These are phyloP conservation scores for Kryptopterus vitreolus DNA, from an alignment of 2,797 vertebrate species.

Conservation along the genomic window DNA sequence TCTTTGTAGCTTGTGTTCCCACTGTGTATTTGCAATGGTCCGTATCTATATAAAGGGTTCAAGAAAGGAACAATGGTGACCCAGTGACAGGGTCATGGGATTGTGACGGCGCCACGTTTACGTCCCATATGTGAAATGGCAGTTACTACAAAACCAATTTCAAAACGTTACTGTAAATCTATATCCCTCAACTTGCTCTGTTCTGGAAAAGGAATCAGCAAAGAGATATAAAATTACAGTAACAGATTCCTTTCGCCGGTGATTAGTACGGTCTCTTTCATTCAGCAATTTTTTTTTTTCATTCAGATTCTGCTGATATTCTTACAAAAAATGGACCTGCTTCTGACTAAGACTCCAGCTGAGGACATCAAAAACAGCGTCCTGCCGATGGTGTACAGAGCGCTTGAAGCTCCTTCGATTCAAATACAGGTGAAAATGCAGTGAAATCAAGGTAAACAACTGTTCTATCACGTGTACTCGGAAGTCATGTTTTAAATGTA, in stretches of 20 bases:
- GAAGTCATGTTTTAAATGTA: not conserved
- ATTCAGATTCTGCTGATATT: conserved; percentile 95
- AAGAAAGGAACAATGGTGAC: no score
- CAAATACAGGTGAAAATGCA: conserved; percentile 89
- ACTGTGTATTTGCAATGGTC: no score
- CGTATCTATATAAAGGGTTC: no score
- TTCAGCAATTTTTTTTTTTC: not conserved
- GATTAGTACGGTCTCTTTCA: not conserved
- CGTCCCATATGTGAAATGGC: not conserved
- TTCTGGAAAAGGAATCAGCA: not conserved
- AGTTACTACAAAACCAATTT: not conserved
- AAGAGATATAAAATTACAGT: no score
- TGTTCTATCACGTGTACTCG: not conserved
- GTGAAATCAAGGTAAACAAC: not conserved
- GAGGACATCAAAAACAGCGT: conserved; percentile 96
- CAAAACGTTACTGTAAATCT: not conserved
- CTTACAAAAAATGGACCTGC: conserved; percentile 98
- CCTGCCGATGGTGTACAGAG: conserved; percentile 96
- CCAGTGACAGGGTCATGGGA: no score
- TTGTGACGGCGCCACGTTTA: no score
- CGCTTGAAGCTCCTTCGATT: conserved; percentile 93
- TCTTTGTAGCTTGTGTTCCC: no score
- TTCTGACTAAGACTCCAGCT: conserved; percentile 94
- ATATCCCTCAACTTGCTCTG: no score
- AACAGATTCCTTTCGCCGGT: not conserved